phyloP scores from a whole-genome alignment of 2,888 invertebrate species.

The Nomada fabriciana region DNA sequence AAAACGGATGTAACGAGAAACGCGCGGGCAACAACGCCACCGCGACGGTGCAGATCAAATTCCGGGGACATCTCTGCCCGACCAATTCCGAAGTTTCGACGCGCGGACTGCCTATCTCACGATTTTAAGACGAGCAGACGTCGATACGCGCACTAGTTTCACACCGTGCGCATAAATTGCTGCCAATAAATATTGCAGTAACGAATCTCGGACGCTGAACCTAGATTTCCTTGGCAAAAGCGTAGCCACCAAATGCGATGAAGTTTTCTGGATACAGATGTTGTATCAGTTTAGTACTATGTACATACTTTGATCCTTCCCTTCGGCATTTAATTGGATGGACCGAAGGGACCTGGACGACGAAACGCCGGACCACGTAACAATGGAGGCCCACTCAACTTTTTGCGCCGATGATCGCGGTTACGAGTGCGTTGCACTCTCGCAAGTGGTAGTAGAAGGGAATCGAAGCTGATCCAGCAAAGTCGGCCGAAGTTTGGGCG shows the following conservation, averaged over 20 bases:
- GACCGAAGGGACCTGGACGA: slow-evolving; percentile 58
- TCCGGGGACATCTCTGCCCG: slow-evolving; percentile 57
- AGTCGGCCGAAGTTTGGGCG: not conserved
- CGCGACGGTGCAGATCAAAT: slow-evolving; percentile 28
- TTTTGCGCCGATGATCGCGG: slow-evolving; percentile 41
- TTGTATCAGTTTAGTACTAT: no score
- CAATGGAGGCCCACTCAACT: slow-evolving; percentile 58
- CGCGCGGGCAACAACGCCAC: slow-evolving; percentile 12
- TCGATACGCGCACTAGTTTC: no score
- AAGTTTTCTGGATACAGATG: no score
- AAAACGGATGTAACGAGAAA: slow-evolving; percentile 27
- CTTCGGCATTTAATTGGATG: slow-evolving; percentile 66
- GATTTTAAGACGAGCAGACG: no score
- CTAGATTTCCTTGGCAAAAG: no score
- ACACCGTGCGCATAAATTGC: no score
- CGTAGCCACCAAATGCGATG: no score
- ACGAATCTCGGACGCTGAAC: no score
- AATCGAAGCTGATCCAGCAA: slow-evolving; percentile 15
- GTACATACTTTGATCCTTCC: slow-evolving; percentile 4
- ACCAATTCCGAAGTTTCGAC: slow-evolving; percentile 72
- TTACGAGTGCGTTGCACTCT: slow-evolving; percentile 28
- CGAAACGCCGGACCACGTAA: slow-evolving; percentile 53
- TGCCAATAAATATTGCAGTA: not conserved
- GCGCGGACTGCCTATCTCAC: slow-evolving; percentile 28
- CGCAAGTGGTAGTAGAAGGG: not conserved